Evolutionary conservation across 2,888 invertebrate species (phyloP).

Genomic region (Seira ritae): DNA sequence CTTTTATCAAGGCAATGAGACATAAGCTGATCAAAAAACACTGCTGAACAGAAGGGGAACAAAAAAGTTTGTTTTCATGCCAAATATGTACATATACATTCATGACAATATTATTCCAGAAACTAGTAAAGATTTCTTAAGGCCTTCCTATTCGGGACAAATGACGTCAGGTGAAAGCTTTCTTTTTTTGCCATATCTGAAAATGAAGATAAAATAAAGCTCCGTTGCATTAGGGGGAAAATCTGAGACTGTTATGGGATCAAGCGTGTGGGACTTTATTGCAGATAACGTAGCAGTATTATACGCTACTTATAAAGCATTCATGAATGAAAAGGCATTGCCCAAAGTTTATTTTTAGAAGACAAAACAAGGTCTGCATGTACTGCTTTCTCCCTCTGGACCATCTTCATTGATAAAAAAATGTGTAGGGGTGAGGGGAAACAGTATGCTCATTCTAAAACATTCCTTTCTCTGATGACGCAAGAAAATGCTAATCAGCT

Average conservation of each 20-base stretch:
- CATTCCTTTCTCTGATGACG: slow-evolving; percentile 9
- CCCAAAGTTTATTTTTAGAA: slow-evolving; percentile 31
- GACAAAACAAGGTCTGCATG: slow-evolving; percentile 4
- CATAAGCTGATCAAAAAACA: too few relatives aligned
- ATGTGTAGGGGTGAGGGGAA: slow-evolving; percentile 1
- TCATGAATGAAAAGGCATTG: neutral
- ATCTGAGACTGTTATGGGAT: slow-evolving; percentile 18
- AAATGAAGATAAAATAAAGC: slow-evolving; percentile 31
- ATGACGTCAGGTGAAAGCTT: slow-evolving; percentile 48
- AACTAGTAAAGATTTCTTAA: too few relatives aligned
- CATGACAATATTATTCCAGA: too few relatives aligned
- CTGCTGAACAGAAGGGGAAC: too few relatives aligned
- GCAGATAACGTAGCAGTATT: neutral
- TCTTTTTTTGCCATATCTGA: neutral
- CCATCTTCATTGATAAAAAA: neutral
- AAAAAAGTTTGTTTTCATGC: too few relatives aligned
- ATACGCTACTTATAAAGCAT: slow-evolving; percentile 21
- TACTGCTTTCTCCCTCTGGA: neutral
- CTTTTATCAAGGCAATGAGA: too few relatives aligned
- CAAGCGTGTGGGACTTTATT: neutral
- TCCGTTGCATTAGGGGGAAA: slow-evolving; percentile 24
- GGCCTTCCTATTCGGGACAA: too few relatives aligned
- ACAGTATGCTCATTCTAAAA: slow-evolving; percentile 5
- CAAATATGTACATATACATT: too few relatives aligned
- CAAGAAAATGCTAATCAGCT: slow-evolving; percentile 29